phyloP scores from a whole-genome alignment of 1,140 invertebrate genomes.

The Drosophila tristis region DNA sequence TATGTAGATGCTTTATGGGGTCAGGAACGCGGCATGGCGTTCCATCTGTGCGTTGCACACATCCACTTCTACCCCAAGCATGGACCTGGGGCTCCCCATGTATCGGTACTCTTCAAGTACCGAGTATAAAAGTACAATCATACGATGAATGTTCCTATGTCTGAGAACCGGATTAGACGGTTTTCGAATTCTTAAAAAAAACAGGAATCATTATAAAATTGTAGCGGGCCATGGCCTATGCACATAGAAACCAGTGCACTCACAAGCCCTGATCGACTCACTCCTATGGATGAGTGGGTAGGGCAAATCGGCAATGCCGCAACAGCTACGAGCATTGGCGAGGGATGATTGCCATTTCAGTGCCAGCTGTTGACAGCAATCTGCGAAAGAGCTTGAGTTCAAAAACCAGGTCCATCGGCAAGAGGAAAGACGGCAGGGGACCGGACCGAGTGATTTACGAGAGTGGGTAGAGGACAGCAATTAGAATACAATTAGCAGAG shows the following conservation, averaged over 20 bases:
- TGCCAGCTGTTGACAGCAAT: conserved; percentile 57
- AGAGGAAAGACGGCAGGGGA: conserved; percentile 1
- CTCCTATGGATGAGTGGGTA: conserved; percentile 17
- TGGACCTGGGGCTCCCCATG: no score
- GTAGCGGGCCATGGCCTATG: no score
- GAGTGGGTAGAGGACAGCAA: conserved; percentile 57
- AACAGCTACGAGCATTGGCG: conserved; percentile 41
- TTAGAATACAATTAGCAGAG: conserved; percentile 79
- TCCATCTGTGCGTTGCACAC: no score
- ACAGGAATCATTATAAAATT: no score
- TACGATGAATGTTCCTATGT: no score
- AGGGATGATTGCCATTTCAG: conserved; percentile 66
- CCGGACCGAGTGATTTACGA: conserved; percentile 65
- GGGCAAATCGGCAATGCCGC: not conserved
- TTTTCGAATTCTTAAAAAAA: no score
- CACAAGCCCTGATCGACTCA: not conserved
- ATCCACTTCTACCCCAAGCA: no score
- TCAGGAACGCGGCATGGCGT: no score
- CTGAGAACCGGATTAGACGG: no score
- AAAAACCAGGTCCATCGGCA: not conserved
- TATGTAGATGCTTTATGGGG: no score
- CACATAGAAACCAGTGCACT: not conserved
- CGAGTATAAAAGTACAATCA: no score
- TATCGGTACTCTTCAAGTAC: no score
- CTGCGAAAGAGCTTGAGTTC: not conserved